Evolutionary conservation across 1,140 invertebrate genomes (phyloP).

Genomic region (Ips nitidus): DNA sequence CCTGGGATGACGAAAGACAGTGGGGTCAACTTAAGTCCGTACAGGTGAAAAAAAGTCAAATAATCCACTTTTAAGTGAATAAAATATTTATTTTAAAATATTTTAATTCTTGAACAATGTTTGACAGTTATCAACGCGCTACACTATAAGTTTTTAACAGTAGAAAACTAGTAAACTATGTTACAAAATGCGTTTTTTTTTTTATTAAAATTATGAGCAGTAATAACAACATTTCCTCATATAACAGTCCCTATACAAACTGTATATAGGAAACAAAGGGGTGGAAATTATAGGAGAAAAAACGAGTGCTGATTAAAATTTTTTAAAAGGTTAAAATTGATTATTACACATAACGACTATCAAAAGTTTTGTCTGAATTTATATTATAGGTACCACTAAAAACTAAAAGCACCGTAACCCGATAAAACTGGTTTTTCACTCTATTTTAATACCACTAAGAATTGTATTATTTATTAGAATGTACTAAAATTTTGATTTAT

Average conservation of each 20-base stretch:
- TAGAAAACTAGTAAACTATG: conserved; percentile 22
- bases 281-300: not conserved
- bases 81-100: conserved; percentile 17
- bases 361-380: not conserved
- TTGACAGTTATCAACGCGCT: conserved; percentile 10
- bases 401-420: too few species aligned
- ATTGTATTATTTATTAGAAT: too few species aligned
- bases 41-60: too few species aligned
- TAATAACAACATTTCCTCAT: conserved; percentile 9
- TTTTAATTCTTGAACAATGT: conserved; percentile 17
- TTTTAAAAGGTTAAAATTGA: not conserved
- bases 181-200: conserved; percentile 11
- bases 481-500: too few species aligned
- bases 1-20: too few species aligned
- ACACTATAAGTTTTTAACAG: conserved; percentile 7
- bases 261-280: not conserved
- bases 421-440: too few species aligned
- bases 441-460: too few species aligned
- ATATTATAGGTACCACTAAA: not conserved
- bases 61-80: not conserved
- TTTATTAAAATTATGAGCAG: conserved; percentile 18
- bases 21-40: too few species aligned
- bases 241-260: not conserved
- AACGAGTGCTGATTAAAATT: not conserved
- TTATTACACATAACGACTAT: not conserved